These are phyloP conservation scores for Limnothrissa miodon DNA, from an alignment of 2,113 vertebrate species.

Conservation along the genomic window DNA sequence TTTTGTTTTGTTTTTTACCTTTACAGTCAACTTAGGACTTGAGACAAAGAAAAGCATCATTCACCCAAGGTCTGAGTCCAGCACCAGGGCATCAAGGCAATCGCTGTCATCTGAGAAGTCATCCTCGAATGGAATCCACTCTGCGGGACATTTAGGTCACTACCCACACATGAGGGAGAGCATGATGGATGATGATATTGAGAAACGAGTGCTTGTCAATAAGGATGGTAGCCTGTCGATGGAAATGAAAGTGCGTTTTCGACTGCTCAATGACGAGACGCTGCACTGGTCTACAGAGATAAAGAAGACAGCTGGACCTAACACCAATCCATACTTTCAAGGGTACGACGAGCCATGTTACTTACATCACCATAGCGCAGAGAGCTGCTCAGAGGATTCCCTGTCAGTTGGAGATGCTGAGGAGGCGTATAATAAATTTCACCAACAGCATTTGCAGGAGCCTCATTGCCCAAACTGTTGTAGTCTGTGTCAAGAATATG, in stretches of 20 bases:
- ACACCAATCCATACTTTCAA: constrained; percentile 51
- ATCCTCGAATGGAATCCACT: constrained; percentile 60
- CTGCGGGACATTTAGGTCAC: constrained; percentile 33
- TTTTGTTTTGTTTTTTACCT: constrained; percentile 35
- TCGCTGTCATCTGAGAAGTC: constrained; percentile 80
- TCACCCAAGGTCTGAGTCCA: constrained; percentile 69
- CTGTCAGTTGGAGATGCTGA: constrained; percentile 71
- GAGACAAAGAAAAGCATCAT: constrained; percentile 76
- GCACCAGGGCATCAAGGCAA: constrained; percentile 63
- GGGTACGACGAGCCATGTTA: constrained; percentile 49
- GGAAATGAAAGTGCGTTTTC: constrained; percentile 93
- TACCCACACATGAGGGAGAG: constrained; percentile 56
- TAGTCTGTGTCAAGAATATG: constrained; percentile 66
- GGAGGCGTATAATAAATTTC: constrained; percentile 62
- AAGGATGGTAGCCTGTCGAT: constrained; percentile 91
- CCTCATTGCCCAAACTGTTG: constrained; percentile 68
- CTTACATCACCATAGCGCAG: constrained; percentile 56
- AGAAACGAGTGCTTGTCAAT: constrained; percentile 82
- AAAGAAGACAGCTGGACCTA: constrained; percentile 63
- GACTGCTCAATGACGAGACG: constrained; percentile 80
- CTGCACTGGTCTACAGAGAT: constrained; percentile 84
- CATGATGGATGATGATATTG: constrained; percentile 77
- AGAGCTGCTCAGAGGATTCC: constrained; percentile 72
- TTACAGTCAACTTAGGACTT: constrained; percentile 71
- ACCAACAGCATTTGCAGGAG: constrained; percentile 63